Evolutionary conservation across 30 jellyfish, hydroid and myxozoan genomes (phyloP), one percentile per base, ranked within the genome.

Genomic region (Pseudorhiza aurosa): DNA sequence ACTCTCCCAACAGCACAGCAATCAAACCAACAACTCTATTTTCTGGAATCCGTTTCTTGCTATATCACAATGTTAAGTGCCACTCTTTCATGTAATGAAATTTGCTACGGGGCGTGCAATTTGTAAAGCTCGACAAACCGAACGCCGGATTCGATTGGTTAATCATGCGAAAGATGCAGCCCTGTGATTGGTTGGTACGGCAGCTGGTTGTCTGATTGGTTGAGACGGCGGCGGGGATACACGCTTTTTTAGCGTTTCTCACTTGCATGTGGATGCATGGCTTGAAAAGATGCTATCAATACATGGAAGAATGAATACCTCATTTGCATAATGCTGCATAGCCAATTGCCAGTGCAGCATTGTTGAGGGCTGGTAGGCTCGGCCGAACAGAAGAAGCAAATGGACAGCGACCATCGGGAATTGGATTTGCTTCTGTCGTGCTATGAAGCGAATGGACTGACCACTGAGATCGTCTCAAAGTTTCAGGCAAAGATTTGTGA

Each of bases 101-200:
- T 12, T 53, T 58, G 27, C 83, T 5, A 50, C 65, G 75, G 91
- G 84, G 91, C 82, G 84, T 80, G 81, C 26, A 29, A 50, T 36
- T 65, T 65, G 83, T 63, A 29, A 64, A 64, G 91, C 51, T 73
- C 88, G 51, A 60, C 10, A 33, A 43, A 42, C 36, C 63, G 83
- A 80, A 47, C 51, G 77, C 64, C 56, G 59, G 53, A 22, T 50
- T 65, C 84, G 75, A 80, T 80, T 80, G 91, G 91, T 45, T 60
- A 80, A 47, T 80, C 82, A 49, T 32, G 68, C 60, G 91, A 80
- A 68, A 42, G 91, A 80, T 84, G 91, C 91, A 42, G 50, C 84
- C 50, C 22, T 64, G 8, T 80, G 77, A 80, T 65, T 80, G 91
- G 91, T 28, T 57, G 63, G 11, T 65, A 8, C 25, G 72, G 81